phyloP scores from a whole-genome alignment of 2,888 invertebrate species.

The Acholoe squamosa region DNA sequence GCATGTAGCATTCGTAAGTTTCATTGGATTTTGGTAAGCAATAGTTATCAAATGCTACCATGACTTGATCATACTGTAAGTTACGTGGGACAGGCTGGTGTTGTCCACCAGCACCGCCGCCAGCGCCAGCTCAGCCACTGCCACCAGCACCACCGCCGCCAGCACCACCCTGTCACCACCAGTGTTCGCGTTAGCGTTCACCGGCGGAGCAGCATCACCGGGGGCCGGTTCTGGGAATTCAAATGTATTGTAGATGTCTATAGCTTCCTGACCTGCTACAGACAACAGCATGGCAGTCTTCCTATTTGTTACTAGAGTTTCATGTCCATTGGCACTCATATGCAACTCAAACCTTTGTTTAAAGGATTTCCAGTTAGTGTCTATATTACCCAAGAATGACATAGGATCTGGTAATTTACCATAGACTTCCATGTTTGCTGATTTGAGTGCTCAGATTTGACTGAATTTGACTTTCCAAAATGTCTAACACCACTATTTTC shows the following conservation, averaged over 20 bases:
- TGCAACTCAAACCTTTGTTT: not conserved
- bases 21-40: too few relatives aligned
- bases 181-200: not conserved
- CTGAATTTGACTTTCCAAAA: too few relatives aligned
- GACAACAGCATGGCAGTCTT: conserved; percentile 34
- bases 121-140: too few relatives aligned
- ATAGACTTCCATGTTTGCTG: too few relatives aligned
- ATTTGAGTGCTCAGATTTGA: too few relatives aligned
- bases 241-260: too few relatives aligned
- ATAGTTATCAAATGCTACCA: not conserved
- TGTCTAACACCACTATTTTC: too few relatives aligned
- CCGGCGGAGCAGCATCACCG: conserved; percentile 1
- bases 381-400: too few relatives aligned
- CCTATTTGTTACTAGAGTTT: not conserved
- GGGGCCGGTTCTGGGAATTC: not conserved
- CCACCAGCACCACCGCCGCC: not conserved
- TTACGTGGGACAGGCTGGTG: not conserved
- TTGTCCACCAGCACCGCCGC: not conserved
- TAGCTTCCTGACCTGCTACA: conserved; percentile 53
- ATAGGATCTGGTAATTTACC: too few relatives aligned
- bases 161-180: too few relatives aligned
- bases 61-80: not conserved
- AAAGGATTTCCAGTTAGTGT: not conserved
- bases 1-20: not conserved
- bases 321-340: not conserved